phyloP scores from a whole-genome alignment of 2,888 invertebrate genomes.

The Xanthorhoe spadicearia region DNA sequence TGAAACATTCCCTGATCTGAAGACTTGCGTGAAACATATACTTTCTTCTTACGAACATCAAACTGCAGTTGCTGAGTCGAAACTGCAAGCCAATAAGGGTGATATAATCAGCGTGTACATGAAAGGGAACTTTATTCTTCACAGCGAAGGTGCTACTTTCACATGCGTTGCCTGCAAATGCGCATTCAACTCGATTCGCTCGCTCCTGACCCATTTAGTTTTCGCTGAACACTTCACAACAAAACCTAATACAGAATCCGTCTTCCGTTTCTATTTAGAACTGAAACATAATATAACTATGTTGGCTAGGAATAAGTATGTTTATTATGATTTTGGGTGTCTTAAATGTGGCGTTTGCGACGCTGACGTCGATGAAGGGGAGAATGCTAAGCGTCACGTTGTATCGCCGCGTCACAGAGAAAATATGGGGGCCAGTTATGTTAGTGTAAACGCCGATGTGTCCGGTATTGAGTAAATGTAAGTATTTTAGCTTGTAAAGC shows the following conservation, averaged over 20 bases:
- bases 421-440: constrained; percentile 79
- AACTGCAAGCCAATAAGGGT: constrained; percentile 59
- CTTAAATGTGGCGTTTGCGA: constrained; percentile 77
- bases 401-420: constrained; percentile 73
- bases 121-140: constrained; percentile 71
- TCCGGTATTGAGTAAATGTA: constrained; percentile 72
- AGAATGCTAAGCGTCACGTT: constrained; percentile 77
- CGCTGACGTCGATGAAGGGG: constrained; percentile 65
- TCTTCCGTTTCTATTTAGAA: constrained; percentile 78
- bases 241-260: constrained; percentile 67
- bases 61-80: constrained; percentile 58
- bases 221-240: constrained; percentile 70
- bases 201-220: constrained; percentile 69
- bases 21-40: constrained; percentile 63
- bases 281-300: constrained; percentile 77
- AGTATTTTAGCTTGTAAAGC: constrained; percentile 26
- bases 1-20: constrained; percentile 54
- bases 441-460: constrained; percentile 65
- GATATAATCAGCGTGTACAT: constrained; percentile 78
- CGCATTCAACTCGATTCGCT: constrained; percentile 71
- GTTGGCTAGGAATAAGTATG: constrained; percentile 74
- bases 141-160: constrained; percentile 71
- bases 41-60: constrained; percentile 69
- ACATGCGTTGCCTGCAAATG: constrained; percentile 65
- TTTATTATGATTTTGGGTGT: constrained; percentile 72